These are phyloP conservation scores for Pyrocoelia pectoralis DNA, from an alignment of 2,888 invertebrate genomes.

Conservation along the genomic window DNA sequence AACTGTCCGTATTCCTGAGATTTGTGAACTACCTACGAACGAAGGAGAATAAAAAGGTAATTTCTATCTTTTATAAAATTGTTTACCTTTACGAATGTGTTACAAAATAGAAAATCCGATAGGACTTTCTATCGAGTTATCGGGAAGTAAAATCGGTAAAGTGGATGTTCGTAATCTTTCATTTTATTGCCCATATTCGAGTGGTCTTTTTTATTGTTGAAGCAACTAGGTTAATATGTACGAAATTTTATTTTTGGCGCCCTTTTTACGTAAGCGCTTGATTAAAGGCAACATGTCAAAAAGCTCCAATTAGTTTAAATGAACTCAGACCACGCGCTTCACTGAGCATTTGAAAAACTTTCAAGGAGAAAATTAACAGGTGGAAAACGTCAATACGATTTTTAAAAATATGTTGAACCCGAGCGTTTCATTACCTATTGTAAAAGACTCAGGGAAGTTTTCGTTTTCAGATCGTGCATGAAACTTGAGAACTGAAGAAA, in stretches of 20 bases:
- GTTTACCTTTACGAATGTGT: neutral
- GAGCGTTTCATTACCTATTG: too few relatives aligned
- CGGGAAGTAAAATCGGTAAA: constrained; percentile 12
- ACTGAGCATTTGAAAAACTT: too few relatives aligned
- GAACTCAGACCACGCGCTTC: too few relatives aligned
- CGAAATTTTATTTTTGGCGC: neutral
- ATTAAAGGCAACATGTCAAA: too few relatives aligned
- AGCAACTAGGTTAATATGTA: constrained; percentile 20
- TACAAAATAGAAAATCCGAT: constrained; percentile 3
- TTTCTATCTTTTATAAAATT: neutral
- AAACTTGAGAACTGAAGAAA: too few relatives aligned
- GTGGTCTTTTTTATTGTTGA: neutral
- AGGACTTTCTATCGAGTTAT: constrained; percentile 7
- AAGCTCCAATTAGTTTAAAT: too few relatives aligned
- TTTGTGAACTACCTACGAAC: neutral
- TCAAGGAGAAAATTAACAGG: too few relatives aligned
- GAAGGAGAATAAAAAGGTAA: constrained; percentile 3
- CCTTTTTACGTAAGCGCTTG: neutral
- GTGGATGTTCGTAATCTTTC: constrained; percentile 18
- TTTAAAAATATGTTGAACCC: too few relatives aligned
- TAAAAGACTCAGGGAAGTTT: too few relatives aligned
- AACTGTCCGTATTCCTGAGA: too few relatives aligned
- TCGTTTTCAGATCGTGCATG: too few relatives aligned
- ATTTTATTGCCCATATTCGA: constrained; percentile 19
- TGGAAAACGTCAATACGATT: too few relatives aligned